phyloP scores from a whole-genome alignment of 2,113 vertebrate genomes.

The Apteryx mantelli region DNA sequence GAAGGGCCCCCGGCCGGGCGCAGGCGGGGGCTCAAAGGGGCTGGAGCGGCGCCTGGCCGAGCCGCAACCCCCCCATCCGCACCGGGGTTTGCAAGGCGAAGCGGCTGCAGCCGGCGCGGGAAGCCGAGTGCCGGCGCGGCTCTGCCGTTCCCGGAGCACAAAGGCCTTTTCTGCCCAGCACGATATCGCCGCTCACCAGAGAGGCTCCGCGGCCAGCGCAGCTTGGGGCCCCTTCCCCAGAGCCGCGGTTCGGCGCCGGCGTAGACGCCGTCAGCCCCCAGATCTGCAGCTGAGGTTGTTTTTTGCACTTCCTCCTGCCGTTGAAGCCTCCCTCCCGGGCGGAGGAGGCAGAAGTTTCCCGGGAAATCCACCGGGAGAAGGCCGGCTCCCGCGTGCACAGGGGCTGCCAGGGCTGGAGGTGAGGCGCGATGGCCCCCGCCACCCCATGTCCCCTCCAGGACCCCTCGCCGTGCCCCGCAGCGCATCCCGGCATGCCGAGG shows the following conservation, averaged over 20 bases:
- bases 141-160: conserved; percentile 30
- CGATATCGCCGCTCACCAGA: conserved; percentile 45
- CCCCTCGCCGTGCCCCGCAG: no score
- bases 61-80: conserved; percentile 45
- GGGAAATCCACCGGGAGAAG: no score
- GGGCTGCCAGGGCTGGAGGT: no score
- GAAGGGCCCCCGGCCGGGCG: conserved; percentile 29
- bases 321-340: no score
- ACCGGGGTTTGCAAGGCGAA: background rate
- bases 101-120: background rate
- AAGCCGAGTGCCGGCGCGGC: conserved; percentile 31
- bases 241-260: background rate
- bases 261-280: no score
- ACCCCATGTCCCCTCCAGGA: no score
- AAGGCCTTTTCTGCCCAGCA: conserved; percentile 63
- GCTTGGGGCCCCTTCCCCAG: background rate
- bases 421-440: no score
- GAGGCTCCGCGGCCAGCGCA: background rate
- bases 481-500: no score
- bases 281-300: no score
- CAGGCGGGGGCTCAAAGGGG: background rate
- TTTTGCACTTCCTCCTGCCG: no score
- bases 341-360: no score
- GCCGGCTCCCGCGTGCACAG: no score
- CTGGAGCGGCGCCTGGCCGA: conserved; percentile 20